phyloP scores from a whole-genome alignment of 2,113 vertebrate species.

The Myanophis thanlyinensis region DNA sequence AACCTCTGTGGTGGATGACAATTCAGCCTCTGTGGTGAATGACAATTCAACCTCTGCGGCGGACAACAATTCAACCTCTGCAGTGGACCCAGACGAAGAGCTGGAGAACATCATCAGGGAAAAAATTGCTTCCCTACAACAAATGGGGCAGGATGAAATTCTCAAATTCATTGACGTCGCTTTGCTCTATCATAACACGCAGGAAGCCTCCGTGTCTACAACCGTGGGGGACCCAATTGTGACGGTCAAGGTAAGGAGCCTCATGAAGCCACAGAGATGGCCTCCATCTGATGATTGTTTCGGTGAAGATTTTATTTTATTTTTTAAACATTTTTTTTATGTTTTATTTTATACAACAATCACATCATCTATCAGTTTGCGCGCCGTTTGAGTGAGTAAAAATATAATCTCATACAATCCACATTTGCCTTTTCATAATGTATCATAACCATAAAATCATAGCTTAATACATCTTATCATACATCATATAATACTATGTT shows the following conservation, averaged over 20 bases:
- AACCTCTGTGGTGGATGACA: accelerated
- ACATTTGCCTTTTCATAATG: too few species aligned
- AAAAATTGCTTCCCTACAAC: neutral
- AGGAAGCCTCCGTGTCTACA: accelerated
- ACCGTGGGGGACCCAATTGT: accelerated
- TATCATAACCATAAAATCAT: too few species aligned
- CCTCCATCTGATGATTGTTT: neutral
- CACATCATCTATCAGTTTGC: too few species aligned
- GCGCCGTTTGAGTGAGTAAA: too few species aligned
- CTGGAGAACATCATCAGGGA: neutral
- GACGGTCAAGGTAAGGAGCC: neutral
- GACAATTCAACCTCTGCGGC: neutral
- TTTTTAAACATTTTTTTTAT: too few species aligned
- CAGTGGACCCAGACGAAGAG: neutral
- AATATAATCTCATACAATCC: too few species aligned
- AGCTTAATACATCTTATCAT: too few species aligned
- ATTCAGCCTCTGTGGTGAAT: neutral
- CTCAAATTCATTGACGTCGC: accelerated
- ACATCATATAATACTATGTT: too few species aligned
- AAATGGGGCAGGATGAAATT: neutral
- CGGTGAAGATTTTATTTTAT: neutral
- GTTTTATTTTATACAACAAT: too few species aligned
- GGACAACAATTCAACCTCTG: too few species aligned
- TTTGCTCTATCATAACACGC: neutral
- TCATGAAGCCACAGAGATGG: neutral